Evolutionary conservation across 2,113 vertebrate species (phyloP).

Genomic region (Rhinoptilus africanus): DNA sequence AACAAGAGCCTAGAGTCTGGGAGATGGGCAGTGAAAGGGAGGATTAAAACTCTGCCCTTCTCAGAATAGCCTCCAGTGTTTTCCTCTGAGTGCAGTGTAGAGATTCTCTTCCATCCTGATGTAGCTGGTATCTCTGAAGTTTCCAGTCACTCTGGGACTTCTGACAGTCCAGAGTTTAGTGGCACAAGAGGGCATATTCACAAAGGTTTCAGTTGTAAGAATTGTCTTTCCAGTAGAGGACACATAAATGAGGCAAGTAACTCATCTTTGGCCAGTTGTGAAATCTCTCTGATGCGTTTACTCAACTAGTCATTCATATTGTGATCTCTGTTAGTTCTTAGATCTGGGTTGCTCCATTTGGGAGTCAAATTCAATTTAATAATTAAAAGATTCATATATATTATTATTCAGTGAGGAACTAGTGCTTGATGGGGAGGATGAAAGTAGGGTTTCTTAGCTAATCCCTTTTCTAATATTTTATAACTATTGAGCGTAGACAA

Average conservation of each 20-base stretch:
- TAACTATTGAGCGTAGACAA: not conserved
- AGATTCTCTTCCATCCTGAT: not conserved
- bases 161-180: not conserved
- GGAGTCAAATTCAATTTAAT: not conserved
- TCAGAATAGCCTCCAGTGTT: not conserved
- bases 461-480: not conserved
- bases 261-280: accelerated
- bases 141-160: not conserved
- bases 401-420: not conserved
- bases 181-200: not conserved
- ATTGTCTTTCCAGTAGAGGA: not conserved
- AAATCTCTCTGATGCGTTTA: not conserved
- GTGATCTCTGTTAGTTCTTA: not conserved
- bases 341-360: not conserved
- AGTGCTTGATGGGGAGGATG: not conserved
- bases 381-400: not conserved
- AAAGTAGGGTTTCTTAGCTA: not conserved
- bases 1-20: not conserved
- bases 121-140: not conserved
- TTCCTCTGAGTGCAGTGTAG: not conserved
- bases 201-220: not conserved
- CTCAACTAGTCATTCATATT: not conserved
- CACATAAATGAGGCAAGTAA: not conserved
- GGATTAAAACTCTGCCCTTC: not conserved
- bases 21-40: not conserved